phyloP scores from a whole-genome alignment of 2,113 vertebrate genomes.

The Pituophis catenifer region DNA sequence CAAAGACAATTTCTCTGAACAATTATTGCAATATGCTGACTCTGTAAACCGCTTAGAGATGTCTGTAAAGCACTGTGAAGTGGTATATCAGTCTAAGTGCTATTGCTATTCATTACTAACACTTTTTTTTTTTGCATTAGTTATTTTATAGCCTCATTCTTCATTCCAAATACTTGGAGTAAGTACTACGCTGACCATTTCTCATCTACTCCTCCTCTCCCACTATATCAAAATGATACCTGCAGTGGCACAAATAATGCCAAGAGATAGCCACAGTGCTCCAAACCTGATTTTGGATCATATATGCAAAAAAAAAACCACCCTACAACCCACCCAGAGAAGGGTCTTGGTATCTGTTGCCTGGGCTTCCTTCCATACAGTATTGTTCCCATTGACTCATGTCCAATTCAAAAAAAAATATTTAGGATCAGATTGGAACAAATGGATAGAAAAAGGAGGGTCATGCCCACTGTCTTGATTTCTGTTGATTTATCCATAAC shows the following conservation, averaged over 20 bases:
- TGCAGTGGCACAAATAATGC: neutral
- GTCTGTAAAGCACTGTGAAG: no score
- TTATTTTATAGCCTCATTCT: neutral
- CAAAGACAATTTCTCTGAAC: neutral
- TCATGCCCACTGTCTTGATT: neutral
- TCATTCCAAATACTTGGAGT: neutral
- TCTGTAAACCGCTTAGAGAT: no score
- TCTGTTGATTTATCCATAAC: neutral
- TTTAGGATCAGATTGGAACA: neutral
- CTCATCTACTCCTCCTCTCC: neutral
- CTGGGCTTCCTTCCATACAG: neutral
- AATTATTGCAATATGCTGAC: neutral
- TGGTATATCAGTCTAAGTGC: no score
- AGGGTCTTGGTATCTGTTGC: neutral
- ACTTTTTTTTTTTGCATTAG: neutral
- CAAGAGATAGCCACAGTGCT: neutral
- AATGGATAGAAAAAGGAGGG: neutral
- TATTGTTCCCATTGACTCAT: neutral
- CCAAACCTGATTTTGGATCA: neutral
- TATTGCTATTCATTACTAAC: neutral
- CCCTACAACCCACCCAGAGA: neutral
- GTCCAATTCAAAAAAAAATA: neutral
- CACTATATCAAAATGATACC: neutral
- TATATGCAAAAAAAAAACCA: neutral
- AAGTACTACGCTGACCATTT: neutral